Conservation (phyloP, 2,888 invertebrate species). For the Galerucella calmariensis region DNA sequence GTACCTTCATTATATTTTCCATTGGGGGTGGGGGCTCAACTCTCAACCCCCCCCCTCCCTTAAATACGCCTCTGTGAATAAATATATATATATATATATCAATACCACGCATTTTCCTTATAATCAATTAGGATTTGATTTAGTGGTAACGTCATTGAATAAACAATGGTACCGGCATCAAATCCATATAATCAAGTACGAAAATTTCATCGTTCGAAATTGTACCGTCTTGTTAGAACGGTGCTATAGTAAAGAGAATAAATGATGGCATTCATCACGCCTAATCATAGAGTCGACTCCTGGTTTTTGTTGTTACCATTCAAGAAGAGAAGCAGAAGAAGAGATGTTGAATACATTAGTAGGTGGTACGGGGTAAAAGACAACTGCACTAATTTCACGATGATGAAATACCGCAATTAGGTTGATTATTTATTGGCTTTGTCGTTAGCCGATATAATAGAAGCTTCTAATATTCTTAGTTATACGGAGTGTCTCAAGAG, state of each 20-base stretch:
- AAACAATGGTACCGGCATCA: conserved; percentile 8
- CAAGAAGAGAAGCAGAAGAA: conserved; percentile 10
- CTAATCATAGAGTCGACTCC: conserved; percentile 19
- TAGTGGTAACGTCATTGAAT: conserved; percentile 13
- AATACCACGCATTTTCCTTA: not conserved
- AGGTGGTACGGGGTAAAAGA: conserved; percentile 6
- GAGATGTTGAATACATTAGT: conserved; percentile 9
- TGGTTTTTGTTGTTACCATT: conserved; percentile 21
- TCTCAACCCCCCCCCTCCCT: too few relatives aligned
- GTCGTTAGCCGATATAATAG: not conserved
- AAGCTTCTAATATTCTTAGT: not conserved
- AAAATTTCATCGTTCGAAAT: conserved; percentile 15
- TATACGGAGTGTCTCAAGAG: not conserved
- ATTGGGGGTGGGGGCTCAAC: too few relatives aligned
- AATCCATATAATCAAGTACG: conserved; percentile 16
- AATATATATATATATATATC: too few relatives aligned
- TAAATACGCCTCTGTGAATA: too few relatives aligned
- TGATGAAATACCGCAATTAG: not conserved
- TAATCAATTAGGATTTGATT: conserved; percentile 17
- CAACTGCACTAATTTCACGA: conserved; percentile 3
- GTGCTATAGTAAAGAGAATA: conserved; percentile 23
- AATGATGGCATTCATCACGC: conserved; percentile 27
- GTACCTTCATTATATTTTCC: too few relatives aligned
- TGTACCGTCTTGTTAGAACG: conserved; percentile 8
- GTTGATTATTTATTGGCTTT: not conserved